Percentiles rank a stretch among this genome's conserved stretches.
Evolutionary conservation across 2,888 invertebrate species (phyloP).

Genomic region (Dione juno): DNA sequence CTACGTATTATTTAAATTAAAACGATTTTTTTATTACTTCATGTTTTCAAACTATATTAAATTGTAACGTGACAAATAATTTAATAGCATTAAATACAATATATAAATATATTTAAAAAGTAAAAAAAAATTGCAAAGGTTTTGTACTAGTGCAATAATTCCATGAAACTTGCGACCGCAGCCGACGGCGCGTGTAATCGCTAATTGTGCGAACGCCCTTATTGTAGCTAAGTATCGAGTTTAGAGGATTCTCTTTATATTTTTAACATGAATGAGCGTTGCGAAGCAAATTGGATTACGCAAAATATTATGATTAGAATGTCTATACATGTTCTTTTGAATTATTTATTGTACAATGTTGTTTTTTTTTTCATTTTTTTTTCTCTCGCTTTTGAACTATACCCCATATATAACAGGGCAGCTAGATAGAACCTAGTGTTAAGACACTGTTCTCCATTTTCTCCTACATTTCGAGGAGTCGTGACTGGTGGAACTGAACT

Average conservation of each 20-base stretch:
- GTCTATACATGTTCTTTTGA: conserved; percentile 9
- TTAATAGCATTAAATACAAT: background rate
- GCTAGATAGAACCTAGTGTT: too few relatives aligned
- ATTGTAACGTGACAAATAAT: too few relatives aligned
- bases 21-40: too few relatives aligned
- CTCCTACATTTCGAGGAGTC: too few relatives aligned
- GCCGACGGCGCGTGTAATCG: conserved; percentile 46
- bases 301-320: conserved; percentile 40
- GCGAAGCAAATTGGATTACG: conserved; percentile 33
- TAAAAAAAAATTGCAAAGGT: background rate
- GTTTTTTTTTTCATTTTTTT: background rate
- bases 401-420: background rate
- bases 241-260: conserved; percentile 24
- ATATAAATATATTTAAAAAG: background rate
- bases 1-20: too few relatives aligned
- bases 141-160: background rate
- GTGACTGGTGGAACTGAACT: too few relatives aligned
- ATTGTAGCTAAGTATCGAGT: conserved; percentile 42
- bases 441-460: too few relatives aligned
- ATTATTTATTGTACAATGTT: background rate
- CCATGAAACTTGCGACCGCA: conserved; percentile 26
- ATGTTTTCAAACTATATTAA: too few relatives aligned
- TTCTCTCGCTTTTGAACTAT: background rate
- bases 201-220: conserved; percentile 52
- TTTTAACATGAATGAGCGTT: conserved; percentile 10